Base-by-base conservation (phyloP, 2,113 vertebrate species). In the Pteropus alecto region DNA sequence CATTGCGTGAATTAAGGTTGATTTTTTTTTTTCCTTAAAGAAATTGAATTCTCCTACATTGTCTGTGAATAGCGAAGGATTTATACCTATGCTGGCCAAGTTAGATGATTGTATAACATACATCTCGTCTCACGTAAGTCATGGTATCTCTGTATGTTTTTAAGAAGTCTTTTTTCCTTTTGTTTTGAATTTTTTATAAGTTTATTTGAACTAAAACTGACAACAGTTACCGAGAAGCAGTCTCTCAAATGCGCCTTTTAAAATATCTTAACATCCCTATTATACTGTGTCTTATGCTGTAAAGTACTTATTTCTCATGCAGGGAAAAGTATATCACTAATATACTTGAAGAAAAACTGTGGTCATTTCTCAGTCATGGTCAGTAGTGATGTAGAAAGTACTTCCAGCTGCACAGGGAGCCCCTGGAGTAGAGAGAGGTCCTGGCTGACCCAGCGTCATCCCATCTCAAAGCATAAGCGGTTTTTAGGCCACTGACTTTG, bases 1-100 rank as follows among this genome's bases (percentile, higher is more conserved):
- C 41, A 35, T 95, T 63, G 26, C 30, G 28, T 63, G 33, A 91
- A 92, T 74, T 84, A 79, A 92, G 6, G n/a, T 48, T 65, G 51
- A 46, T 65, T 79, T 63, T 93, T 89, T 48, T 77, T 98, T 90
- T 96, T 77, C 35, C 95, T 98, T 98, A 87, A 98, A 99, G 99
- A 99, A 99, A 99, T 68, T 99, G 98, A 99, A 99, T 98, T 99
- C 99, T 0, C 99, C 99, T 22, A 99, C 99, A 0, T 97, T 99
- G 82, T 99, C 99, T 0, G 99, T 99, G 98, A 99, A 99, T 98
- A 99, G 99, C 97, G 99, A 99, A 98, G 99, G 99, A 96, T 99
- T 99, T 98, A 99, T 99, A 97, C 99, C 99, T 35, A 99, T 99
- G 99, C 98, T 99, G 85, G 99, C 99, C 78, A 99, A 99, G 95